Evolutionary conservation across 2,797 vertebrate genomes (phyloP).

Genomic region (Poeciliopsis presidionis): DNA sequence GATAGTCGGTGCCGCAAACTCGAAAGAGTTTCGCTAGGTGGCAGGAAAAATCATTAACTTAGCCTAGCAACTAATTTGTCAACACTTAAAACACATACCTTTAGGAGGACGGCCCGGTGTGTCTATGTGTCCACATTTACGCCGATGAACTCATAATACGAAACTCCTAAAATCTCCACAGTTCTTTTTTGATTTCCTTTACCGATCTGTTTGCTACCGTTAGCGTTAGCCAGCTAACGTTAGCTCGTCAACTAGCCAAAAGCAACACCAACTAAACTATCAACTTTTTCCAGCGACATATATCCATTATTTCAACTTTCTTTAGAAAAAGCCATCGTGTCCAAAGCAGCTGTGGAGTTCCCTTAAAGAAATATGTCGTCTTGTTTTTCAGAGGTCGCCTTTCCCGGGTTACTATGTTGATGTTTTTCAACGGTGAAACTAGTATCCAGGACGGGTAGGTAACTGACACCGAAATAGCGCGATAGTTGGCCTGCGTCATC

Average conservation of each 20-base stretch:
- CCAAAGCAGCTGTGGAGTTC: background rate
- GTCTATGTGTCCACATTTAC: slow-evolving; percentile 53
- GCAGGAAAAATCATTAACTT: slow-evolving; percentile 34
- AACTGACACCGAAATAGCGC: slow-evolving; percentile 66
- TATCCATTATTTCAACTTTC: slow-evolving; percentile 28
- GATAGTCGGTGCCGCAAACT: slow-evolving; percentile 63
- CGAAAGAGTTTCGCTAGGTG: slow-evolving; percentile 51
- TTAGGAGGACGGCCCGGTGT: slow-evolving; percentile 17
- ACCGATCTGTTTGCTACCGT: slow-evolving; percentile 69
- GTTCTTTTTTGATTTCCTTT: slow-evolving; percentile 55
- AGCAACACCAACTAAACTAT: slow-evolving; percentile 58
- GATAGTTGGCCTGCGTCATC: slow-evolving; percentile 54
- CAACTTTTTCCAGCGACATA: slow-evolving; percentile 64
- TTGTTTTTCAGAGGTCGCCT: slow-evolving; percentile 50
- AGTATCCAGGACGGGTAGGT: slow-evolving; percentile 68
- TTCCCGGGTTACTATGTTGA: slow-evolving; percentile 78
- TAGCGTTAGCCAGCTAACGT: slow-evolving; percentile 70
- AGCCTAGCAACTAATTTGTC: background rate
- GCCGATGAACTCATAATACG: slow-evolving; percentile 29
- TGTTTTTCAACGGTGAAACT: slow-evolving; percentile 63
- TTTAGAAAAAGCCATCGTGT: slow-evolving; percentile 1
- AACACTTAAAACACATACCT: slow-evolving; percentile 50
- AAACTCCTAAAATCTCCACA: slow-evolving; percentile 57
- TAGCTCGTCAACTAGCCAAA: slow-evolving; percentile 57
- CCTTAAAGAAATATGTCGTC: slow-evolving; percentile 16